Base-by-base conservation (phyloP, 1,140 invertebrate genomes). In the Coelopa frigida region DNA sequence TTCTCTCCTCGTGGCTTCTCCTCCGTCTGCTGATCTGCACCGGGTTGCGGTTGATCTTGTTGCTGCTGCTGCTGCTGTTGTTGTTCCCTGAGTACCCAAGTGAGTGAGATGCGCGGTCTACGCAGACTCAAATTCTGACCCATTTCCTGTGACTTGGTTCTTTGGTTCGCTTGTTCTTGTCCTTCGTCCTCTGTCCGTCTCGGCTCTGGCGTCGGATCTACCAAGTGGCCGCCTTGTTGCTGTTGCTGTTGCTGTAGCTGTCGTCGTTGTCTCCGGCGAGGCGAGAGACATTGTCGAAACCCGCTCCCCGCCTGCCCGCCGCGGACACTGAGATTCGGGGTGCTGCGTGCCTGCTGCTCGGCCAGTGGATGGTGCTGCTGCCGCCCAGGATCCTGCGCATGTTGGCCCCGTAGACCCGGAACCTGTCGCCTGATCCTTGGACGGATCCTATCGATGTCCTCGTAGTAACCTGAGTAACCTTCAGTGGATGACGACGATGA, bases 81-180 rank as follows among this genome's bases (percentile, higher is more conserved):
- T 42, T 80, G 78, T 38, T 79, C 77, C 48, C 78, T 75, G 7
- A 83, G 63, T 39, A 82, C 79, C 81, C 81, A 83, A 12, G 81
- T 82, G 31, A 83, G 65, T 31, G 80, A 82, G 60, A 83, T 79
- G 64, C 81, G 82, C 44, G 81, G 81, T 52, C 79, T 75, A 53
- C 78, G 74, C 37, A 75, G 61, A 53, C 74, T 75, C 42, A 73
- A 59, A 50, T 72, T 71, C 58, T 76, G 74, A 54, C 75, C 75
- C 75, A 77, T 77, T 49, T 44, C 41, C 50, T 39, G 45, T 46
- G 36, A n/a, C 24, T 41, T 38, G 5, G 21, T 36, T 53, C 31
- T 45, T 43, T 47, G 36, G 38, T 41, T 33, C 32, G 35, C 48
- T 33, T 49, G 31, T 36, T n/a, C 18, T 41, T 33, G 14, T 39